phyloP scores from a whole-genome alignment of 2,888 invertebrate species.

The Anodontia alba region DNA sequence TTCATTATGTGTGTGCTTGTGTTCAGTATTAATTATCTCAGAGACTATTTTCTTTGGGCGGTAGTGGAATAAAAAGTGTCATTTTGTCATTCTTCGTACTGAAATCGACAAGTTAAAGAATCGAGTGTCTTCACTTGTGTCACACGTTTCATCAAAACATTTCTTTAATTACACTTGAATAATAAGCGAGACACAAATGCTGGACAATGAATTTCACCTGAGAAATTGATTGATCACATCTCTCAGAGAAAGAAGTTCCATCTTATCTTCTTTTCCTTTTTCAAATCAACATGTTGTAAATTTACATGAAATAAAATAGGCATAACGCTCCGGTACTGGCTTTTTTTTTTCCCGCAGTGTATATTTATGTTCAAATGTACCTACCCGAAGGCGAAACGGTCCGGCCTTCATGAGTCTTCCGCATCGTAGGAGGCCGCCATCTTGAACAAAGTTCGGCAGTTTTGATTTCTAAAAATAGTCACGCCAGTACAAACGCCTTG shows the following conservation, averaged over 20 bases:
- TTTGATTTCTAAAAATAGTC: slow-evolving; percentile 2
- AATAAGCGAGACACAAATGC: neutral
- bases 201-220: neutral
- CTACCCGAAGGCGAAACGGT: slow-evolving; percentile 5
- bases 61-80: slow-evolving; percentile 14
- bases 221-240: neutral
- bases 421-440: slow-evolving; percentile 47
- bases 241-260: neutral
- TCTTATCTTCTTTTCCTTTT: neutral
- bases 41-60: slow-evolving; percentile 19
- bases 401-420: neutral
- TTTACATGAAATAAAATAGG: neutral
- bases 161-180: neutral
- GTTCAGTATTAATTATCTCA: neutral
- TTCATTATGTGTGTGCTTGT: neutral
- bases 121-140: slow-evolving; percentile 19
- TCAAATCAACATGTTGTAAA: neutral
- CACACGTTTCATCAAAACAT: slow-evolving; percentile 4
- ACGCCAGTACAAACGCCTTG: neutral
- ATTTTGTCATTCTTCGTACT: slow-evolving; percentile 17
- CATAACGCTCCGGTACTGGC: neutral
- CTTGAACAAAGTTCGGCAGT: slow-evolving; percentile 58
- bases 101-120: slow-evolving; percentile 28
- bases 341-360: neutral
- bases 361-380: neutral